These are phyloP conservation scores for Stichodactyla mertensii DNA, from an alignment of 64 coral and sea anemone species.

Conservation along the genomic window DNA sequence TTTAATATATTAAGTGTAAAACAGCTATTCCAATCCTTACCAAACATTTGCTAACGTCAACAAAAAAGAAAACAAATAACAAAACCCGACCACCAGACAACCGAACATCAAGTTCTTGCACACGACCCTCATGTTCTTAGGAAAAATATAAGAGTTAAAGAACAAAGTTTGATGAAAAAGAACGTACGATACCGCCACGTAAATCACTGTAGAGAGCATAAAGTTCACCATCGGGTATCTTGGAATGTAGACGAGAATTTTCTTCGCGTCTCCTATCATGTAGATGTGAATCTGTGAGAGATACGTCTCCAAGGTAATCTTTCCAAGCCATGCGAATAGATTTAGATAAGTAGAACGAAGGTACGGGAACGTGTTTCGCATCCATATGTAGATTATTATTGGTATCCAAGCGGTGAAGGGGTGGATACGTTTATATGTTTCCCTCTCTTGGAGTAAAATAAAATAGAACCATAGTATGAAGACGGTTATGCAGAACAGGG, in stretches of 20 bases:
- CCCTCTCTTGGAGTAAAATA: constrained; percentile 52
- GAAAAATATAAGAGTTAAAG: constrained; percentile 91
- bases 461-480: constrained; percentile 71
- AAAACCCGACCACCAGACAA: constrained; percentile 48
- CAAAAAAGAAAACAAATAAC: constrained; percentile 77
- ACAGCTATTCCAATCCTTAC: constrained; percentile 3
- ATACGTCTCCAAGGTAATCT: constrained; percentile 87
- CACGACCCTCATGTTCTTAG: constrained; percentile 85
- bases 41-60: constrained; percentile 60
- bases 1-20: not conserved
- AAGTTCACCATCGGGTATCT: constrained; percentile 97
- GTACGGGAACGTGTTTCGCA: constrained; percentile 73
- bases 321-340: constrained; percentile 93
- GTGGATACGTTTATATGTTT: constrained; percentile 74
- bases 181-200: constrained; percentile 75
- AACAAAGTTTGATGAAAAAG: constrained; percentile 91
- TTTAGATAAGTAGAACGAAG: constrained; percentile 68
- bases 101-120: constrained; percentile 77
- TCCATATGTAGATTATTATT: constrained; percentile 79
- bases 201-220: constrained; percentile 64
- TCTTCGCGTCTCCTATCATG: constrained; percentile 89
- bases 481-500: constrained; percentile 26
- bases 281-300: constrained; percentile 98
- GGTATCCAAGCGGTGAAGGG: constrained; percentile 75
- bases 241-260: constrained; percentile 61